Conservation (phyloP, 2,888 invertebrate genomes). For the Slavum lentiscoides region DNA sequence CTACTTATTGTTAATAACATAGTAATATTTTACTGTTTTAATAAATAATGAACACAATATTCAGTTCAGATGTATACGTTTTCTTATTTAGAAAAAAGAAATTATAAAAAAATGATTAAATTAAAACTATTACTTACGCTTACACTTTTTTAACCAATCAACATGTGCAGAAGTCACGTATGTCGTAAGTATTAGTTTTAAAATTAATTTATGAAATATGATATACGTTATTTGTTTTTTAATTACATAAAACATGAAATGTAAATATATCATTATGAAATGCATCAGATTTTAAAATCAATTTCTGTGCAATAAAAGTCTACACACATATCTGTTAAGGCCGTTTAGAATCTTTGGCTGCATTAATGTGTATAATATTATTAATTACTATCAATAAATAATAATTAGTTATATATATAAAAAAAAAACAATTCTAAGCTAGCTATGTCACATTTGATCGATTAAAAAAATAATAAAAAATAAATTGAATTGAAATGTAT, state of each 20-base stretch:
- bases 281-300: not conserved
- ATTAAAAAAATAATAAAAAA: not conserved
- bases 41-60: slow-evolving; percentile 42
- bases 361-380: not conserved
- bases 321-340: not conserved
- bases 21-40: not conserved
- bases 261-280: not conserved
- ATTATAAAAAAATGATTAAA: not conserved
- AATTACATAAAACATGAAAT: no score
- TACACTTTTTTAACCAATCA: no score
- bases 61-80: slow-evolving; percentile 25
- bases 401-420: not conserved
- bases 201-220: no score
- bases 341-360: not conserved
- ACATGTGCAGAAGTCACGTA: no score
- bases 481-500: not conserved
- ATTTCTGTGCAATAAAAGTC: not conserved
- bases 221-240: no score
- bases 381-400: not conserved
- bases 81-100: not conserved
- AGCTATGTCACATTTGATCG: not conserved
- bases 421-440: not conserved
- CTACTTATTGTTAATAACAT: not conserved
- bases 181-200: no score
- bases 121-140: not conserved